These are phyloP conservation scores for Himalopsyche japonica DNA, from an alignment of 2,888 invertebrate genomes.

Conservation along the genomic window DNA sequence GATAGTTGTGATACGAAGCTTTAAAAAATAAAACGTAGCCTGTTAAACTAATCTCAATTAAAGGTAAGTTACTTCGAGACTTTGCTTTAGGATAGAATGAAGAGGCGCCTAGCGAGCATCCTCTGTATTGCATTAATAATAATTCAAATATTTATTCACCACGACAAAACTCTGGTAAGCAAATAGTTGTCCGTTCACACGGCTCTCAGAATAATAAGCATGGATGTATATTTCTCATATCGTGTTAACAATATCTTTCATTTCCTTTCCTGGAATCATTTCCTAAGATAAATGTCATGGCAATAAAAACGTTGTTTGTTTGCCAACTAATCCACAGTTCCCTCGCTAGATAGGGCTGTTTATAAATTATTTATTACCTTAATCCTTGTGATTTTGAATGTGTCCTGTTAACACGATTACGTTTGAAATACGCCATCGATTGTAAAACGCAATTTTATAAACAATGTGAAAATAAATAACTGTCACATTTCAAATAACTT, in stretches of 20 bases:
- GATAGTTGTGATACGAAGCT: too few species aligned
- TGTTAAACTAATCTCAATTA: too few species aligned
- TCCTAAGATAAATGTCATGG: background rate
- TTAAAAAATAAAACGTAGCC: too few species aligned
- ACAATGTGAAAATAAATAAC: too few species aligned
- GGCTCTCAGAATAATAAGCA: conserved; percentile 1
- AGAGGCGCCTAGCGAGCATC: conserved; percentile 12
- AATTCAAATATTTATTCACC: conserved; percentile 35
- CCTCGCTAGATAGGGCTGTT: background rate
- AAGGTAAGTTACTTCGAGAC: too few species aligned
- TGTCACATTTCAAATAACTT: too few species aligned
- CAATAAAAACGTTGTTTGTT: background rate
- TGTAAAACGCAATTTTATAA: too few species aligned
- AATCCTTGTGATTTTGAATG: too few species aligned
- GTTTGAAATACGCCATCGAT: too few species aligned
- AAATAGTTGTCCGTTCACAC: conserved; percentile 25
- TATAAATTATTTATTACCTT: background rate
- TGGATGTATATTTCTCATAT: background rate
- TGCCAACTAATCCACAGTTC: background rate
- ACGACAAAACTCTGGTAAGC: conserved; percentile 18
- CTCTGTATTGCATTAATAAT: conserved; percentile 17
- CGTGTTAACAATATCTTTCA: background rate
- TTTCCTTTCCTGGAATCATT: conserved; percentile 20
- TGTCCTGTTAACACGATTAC: too few species aligned
- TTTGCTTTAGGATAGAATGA: too few species aligned